These are phyloP conservation scores for Ptilodon capucinus DNA, from an alignment of 2,888 invertebrate genomes.

Conservation along the genomic window DNA sequence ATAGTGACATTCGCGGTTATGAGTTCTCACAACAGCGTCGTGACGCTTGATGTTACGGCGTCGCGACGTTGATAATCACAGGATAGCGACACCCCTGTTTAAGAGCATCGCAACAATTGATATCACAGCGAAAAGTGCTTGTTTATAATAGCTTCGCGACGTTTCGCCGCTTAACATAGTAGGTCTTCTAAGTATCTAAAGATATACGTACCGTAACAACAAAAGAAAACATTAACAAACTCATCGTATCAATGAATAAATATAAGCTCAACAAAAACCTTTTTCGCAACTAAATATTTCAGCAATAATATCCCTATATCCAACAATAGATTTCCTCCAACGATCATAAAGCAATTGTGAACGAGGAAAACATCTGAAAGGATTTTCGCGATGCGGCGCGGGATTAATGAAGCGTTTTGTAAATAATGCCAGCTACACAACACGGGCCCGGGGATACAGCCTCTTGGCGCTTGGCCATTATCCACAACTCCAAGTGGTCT, in stretches of 20 bases:
- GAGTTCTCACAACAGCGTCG: too few species aligned
- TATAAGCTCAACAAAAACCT: background rate
- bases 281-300: background rate
- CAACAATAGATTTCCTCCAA: background rate
- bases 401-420: slow-evolving; percentile 10
- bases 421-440: slow-evolving; percentile 12
- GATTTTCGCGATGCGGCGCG: slow-evolving; percentile 1
- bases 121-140: too few species aligned
- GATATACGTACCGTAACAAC: background rate
- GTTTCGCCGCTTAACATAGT: too few species aligned
- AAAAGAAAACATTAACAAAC: too few species aligned
- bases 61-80: too few species aligned
- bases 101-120: too few species aligned
- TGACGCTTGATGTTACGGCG: too few species aligned
- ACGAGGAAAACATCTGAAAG: slow-evolving; percentile 7
- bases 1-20: too few species aligned
- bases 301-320: background rate
- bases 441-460: slow-evolving; percentile 12
- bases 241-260: too few species aligned
- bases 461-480: slow-evolving; percentile 19
- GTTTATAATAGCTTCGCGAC: too few species aligned
- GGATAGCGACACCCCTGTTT: too few species aligned
- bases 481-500: slow-evolving; percentile 13
- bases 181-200: too few species aligned
- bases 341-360: slow-evolving; percentile 1